A percentile compares a stretch with the other conserved stretches of the same genome.
Conservation (phyloP, 2,888 invertebrate genomes). For the Pterobdella sp. region DNA sequence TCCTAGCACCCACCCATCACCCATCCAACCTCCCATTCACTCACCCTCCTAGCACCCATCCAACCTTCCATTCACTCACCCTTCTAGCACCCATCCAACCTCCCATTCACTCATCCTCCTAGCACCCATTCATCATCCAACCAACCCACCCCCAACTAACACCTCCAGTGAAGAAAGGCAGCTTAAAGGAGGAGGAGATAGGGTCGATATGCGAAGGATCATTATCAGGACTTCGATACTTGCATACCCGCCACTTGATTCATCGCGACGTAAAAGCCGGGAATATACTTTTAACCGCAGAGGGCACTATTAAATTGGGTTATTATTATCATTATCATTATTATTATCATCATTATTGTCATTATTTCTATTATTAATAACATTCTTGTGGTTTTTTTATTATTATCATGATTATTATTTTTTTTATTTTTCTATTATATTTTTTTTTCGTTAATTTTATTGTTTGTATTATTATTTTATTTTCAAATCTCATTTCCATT, state of each 20-base stretch:
- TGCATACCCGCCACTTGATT: slow-evolving; percentile 74
- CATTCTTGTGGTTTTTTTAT: too few relatives aligned
- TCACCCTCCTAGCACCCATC: neutral
- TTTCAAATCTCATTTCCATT: too few relatives aligned
- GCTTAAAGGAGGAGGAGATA: slow-evolving; percentile 88
- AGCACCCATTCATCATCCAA: neutral
- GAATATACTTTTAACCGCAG: slow-evolving; percentile 92
- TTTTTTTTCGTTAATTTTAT: too few relatives aligned
- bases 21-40: neutral
- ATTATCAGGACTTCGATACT: slow-evolving; percentile 80
- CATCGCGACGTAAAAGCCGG: slow-evolving; percentile 95
- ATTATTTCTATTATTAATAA: too few relatives aligned
- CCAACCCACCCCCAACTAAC: neutral
- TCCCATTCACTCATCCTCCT: neutral
- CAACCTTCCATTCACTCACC: neutral
- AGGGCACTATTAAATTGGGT: slow-evolving; percentile 83
- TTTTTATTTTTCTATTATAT: too few relatives aligned
- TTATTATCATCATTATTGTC: neutral
- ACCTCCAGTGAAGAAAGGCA: slow-evolving; percentile 75
- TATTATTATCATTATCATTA: neutral
- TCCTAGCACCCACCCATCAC: neutral
- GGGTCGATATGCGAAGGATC: slow-evolving; percentile 93
- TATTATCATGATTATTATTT: too few relatives aligned
- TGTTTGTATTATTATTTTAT: too few relatives aligned
- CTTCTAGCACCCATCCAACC: neutral